These are phyloP conservation scores for Morone saxatilis DNA, from an alignment of 2,113 vertebrate species.

Conservation along the genomic window DNA sequence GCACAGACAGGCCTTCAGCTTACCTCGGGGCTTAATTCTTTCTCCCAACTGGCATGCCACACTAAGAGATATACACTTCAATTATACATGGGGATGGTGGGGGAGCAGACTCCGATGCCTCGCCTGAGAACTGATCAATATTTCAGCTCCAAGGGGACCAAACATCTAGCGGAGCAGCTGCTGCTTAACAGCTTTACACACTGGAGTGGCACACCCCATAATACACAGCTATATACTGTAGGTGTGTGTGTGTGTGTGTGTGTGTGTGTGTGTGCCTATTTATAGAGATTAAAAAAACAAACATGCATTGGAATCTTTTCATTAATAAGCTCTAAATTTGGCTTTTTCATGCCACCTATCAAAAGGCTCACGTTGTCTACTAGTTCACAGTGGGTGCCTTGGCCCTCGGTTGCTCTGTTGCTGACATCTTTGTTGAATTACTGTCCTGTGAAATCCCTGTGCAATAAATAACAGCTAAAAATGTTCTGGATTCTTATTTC, in stretches of 20 bases:
- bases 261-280: not conserved
- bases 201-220: conserved; percentile 65
- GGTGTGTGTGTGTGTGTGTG: conserved; percentile 3
- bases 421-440: not conserved
- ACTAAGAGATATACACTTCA: conserved; percentile 76
- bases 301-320: not conserved
- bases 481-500: no score
- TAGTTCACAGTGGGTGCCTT: not conserved
- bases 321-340: not conserved
- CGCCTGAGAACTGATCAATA: conserved; percentile 79
- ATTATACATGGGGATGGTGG: conserved; percentile 74
- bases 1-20: conserved; percentile 60
- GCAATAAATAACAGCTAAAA: not conserved
- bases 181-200: conserved; percentile 80
- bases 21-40: conserved; percentile 68
- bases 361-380: not conserved
- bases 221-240: conserved; percentile 45
- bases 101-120: conserved; percentile 50
- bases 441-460: no score
- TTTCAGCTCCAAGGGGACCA: conserved; percentile 76
- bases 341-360: not conserved
- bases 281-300: not conserved
- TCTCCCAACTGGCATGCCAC: conserved; percentile 65
- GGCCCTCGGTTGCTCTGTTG: not conserved
- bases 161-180: conserved; percentile 78